Evolutionary conservation across 2,113 vertebrate genomes (phyloP).

Genomic region (Echinops telfairi): DNA sequence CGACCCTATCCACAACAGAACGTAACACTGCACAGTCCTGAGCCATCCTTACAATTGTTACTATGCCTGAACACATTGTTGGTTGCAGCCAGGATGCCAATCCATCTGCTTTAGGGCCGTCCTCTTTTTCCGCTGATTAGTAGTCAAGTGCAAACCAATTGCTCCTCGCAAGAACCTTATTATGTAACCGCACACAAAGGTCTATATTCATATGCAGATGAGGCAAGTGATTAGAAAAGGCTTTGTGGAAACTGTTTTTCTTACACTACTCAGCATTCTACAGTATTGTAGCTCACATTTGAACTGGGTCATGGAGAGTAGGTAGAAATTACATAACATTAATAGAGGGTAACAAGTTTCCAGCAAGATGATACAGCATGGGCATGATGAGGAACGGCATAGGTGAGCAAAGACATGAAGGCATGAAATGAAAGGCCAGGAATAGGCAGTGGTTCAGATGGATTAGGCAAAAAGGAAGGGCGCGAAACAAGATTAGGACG

Average conservation of each 20-base stretch:
- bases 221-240: not conserved
- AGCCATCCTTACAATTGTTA: no score
- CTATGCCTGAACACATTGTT: no score
- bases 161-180: not conserved
- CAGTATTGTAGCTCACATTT: not conserved
- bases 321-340: not conserved
- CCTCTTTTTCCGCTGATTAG: no score
- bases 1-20: no score
- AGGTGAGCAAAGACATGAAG: not conserved
- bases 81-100: no score
- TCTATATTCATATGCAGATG: not conserved
- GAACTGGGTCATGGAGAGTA: not conserved
- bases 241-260: not conserved
- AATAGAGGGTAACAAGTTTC: not conserved
- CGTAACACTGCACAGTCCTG: no score
- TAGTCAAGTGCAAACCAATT: not conserved
- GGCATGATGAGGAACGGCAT: not conserved
- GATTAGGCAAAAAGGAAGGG: not conserved
- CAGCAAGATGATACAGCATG: not conserved
- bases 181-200: not conserved
- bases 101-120: no score
- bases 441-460: not conserved
- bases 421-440: not conserved
- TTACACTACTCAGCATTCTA: slow-evolving; percentile 6
- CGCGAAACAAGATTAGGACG: not conserved